Conservation (phyloP, 2,888 invertebrate species). For the Sphaerophoria rueppellii region DNA sequence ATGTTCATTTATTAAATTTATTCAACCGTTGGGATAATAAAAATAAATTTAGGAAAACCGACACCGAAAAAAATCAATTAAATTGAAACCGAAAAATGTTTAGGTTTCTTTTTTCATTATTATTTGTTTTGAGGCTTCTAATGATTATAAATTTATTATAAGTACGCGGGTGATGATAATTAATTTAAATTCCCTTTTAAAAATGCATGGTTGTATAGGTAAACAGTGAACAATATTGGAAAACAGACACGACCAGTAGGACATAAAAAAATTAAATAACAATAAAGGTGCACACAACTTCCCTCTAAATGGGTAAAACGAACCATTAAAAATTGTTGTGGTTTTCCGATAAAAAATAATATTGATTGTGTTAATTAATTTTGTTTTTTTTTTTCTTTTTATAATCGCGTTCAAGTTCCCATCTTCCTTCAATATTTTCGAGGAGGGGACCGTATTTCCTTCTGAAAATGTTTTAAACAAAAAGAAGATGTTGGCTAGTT, state of each 20-base stretch:
- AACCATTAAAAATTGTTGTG: slow-evolving; percentile 10
- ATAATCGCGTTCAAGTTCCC: not conserved
- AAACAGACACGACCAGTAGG: not conserved
- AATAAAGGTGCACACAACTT: not conserved
- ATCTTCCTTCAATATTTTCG: too few relatives aligned
- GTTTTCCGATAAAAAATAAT: slow-evolving; percentile 2
- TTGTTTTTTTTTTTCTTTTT: not conserved
- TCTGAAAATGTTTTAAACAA: too few relatives aligned
- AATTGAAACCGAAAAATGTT: slow-evolving; percentile 16
- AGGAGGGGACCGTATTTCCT: too few relatives aligned
- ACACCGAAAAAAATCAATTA: slow-evolving; percentile 14
- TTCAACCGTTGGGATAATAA: not conserved
- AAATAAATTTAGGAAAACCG: not conserved
- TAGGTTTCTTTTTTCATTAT: not conserved
- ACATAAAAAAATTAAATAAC: not conserved
- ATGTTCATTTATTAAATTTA: not conserved
- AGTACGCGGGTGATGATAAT: not conserved
- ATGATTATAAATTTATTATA: not conserved
- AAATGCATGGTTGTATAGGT: not conserved
- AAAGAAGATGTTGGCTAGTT: too few relatives aligned
- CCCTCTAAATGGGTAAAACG: not conserved
- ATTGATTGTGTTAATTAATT: slow-evolving; percentile 3
- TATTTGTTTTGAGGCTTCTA: not conserved
- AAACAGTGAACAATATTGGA: not conserved
- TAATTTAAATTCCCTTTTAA: slow-evolving; percentile 3